phyloP scores from a whole-genome alignment of 2,797 vertebrate genomes.

The Lycodopsis pacificus region DNA sequence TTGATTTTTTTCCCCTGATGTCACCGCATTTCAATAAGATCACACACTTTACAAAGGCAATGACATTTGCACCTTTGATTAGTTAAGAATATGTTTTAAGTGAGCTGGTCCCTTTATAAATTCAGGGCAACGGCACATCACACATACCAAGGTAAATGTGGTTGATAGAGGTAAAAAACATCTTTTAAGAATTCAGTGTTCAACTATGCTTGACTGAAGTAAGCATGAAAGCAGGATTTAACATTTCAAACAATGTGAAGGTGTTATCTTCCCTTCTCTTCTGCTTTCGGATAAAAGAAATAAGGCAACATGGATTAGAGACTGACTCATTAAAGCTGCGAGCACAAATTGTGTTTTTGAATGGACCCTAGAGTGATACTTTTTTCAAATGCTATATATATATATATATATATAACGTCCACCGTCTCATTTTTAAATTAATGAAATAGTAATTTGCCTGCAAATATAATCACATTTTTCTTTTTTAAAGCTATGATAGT shows the following conservation, averaged over 20 bases:
- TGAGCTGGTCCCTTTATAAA: neutral
- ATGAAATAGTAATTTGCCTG: too few relatives aligned
- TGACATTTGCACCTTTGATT: conserved; percentile 42
- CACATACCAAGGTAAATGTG: conserved; percentile 6
- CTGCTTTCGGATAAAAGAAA: conserved; percentile 5
- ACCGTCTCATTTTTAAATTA: too few relatives aligned
- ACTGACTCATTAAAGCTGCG: too few relatives aligned
- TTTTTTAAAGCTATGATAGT: too few relatives aligned
- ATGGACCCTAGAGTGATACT: too few relatives aligned
- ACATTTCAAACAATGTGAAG: conserved; percentile 20
- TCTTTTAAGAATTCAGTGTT: neutral
- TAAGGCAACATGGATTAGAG: too few relatives aligned
- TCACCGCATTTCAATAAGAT: conserved; percentile 34
- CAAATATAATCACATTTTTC: too few relatives aligned
- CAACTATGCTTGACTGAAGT: conserved; percentile 5
- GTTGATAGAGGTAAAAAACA: neutral
- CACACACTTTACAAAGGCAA: conserved; percentile 2
- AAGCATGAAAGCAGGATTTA: conserved; percentile 24
- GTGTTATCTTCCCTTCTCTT: conserved; percentile 24
- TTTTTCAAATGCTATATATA: too few relatives aligned
- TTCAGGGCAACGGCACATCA: conserved; percentile 2
- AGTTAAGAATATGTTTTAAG: conserved; percentile 31
- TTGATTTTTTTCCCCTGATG: neutral
- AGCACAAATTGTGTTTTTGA: too few relatives aligned
- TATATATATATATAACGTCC: too few relatives aligned